A percentile compares a stretch with the other conserved stretches of the same genome.
These are phyloP conservation scores for Albula glossodonta DNA, from an alignment of 2,113 vertebrate species.

Conservation along the genomic window DNA sequence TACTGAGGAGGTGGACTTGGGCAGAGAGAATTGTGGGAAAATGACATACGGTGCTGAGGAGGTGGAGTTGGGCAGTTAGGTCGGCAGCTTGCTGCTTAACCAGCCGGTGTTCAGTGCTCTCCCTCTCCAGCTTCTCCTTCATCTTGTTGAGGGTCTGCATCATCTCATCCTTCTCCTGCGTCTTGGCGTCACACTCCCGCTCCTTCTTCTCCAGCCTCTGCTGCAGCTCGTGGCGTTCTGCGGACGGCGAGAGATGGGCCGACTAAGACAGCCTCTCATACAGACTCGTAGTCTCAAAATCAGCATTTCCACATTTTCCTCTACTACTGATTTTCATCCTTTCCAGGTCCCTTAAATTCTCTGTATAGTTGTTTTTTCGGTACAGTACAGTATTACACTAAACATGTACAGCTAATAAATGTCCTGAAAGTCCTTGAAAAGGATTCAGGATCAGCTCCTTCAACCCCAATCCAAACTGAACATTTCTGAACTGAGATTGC, in stretches of 20 bases:
- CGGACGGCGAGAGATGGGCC: not conserved
- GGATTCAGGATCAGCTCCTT: not conserved
- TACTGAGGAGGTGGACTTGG: too few species aligned
- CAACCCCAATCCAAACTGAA: not conserved
- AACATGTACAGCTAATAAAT: too few species aligned
- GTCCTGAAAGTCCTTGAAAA: not conserved
- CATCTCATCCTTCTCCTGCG: slow-evolving; percentile 98
- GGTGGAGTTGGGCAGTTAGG: slow-evolving; percentile 80
- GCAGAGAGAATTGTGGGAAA: not conserved
- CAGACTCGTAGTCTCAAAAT: too few species aligned
- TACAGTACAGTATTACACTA: not conserved
- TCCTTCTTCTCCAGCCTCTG: slow-evolving; percentile 97
- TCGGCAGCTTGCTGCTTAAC: slow-evolving; percentile 93
- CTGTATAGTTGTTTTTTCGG: too few species aligned
- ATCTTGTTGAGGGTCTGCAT: slow-evolving; percentile 98
- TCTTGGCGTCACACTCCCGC: slow-evolving; percentile 92
- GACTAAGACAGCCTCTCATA: not conserved
- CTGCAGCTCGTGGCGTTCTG: slow-evolving; percentile 93
- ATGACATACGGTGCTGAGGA: slow-evolving; percentile 85
- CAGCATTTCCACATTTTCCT: not conserved
- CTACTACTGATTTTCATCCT: not conserved
- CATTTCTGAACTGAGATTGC: not conserved
- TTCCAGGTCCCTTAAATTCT: not conserved
- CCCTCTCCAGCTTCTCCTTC: slow-evolving; percentile 98
- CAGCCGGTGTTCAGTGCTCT: slow-evolving; percentile 88